These are phyloP conservation scores for Florisuga fusca DNA, from an alignment of 2,797 vertebrate species.

Conservation along the genomic window DNA sequence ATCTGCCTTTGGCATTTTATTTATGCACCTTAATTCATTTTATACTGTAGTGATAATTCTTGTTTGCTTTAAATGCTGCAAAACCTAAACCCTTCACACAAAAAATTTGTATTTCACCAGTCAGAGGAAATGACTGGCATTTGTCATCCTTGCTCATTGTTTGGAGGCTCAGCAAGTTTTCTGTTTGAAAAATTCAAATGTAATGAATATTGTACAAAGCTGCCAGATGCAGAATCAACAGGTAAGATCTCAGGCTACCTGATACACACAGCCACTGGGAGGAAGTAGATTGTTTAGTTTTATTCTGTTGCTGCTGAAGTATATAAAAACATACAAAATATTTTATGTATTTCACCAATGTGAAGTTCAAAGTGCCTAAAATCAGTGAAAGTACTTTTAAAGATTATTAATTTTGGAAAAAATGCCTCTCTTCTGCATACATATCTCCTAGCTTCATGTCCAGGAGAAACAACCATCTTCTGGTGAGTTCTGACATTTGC, in stretches of 20 bases:
- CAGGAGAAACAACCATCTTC: background rate
- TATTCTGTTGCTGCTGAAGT: background rate
- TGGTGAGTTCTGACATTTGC: background rate
- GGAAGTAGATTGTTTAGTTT: background rate
- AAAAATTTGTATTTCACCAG: slow-evolving; percentile 39
- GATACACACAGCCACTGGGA: background rate
- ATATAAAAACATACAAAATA: background rate
- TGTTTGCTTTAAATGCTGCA: background rate
- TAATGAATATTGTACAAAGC: slow-evolving; percentile 16
- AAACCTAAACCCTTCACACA: background rate
- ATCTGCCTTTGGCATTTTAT: background rate
- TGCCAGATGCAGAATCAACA: slow-evolving; percentile 30
- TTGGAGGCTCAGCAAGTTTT: slow-evolving; percentile 5
- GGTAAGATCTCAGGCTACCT: slow-evolving; percentile 6
- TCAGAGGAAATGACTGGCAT: slow-evolving; percentile 44
- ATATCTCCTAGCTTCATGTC: background rate
- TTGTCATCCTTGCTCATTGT: slow-evolving; percentile 31
- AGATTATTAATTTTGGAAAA: background rate
- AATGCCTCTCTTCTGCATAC: background rate
- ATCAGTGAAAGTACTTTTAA: background rate
- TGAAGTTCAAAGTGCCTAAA: background rate
- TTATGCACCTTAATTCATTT: slow-evolving; percentile 19
- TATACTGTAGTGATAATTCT: slow-evolving; percentile 27
- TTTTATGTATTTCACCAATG: background rate
- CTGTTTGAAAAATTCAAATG: slow-evolving; percentile 21